phyloP scores from a whole-genome alignment of 2,888 invertebrate genomes.

The Mythimna albipuncta region DNA sequence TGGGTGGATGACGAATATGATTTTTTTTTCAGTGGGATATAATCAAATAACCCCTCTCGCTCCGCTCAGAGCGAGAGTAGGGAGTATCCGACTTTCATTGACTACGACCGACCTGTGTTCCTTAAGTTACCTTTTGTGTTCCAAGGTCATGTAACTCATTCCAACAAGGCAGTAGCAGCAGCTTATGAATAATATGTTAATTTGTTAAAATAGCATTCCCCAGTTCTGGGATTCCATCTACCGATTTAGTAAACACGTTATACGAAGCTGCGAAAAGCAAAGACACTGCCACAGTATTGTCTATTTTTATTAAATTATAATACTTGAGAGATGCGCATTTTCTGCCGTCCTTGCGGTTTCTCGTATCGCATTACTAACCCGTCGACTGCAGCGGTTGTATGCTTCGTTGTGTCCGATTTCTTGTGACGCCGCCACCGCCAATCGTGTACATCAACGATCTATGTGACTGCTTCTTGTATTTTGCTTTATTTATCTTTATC shows the following conservation, averaged over 20 bases:
- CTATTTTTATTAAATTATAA: conserved; percentile 55
- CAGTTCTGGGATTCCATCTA: not conserved
- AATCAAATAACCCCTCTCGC: no score
- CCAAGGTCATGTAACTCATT: no score
- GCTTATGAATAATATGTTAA: not conserved
- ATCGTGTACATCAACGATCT: conserved; percentile 38
- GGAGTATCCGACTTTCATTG: no score
- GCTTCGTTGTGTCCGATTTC: conserved; percentile 67
- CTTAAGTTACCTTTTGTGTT: no score
- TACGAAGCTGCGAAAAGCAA: conserved; percentile 16
- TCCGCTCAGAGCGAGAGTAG: no score
- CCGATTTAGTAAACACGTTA: conserved; percentile 9
- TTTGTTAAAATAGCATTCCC: not conserved
- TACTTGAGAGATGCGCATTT: conserved; percentile 63
- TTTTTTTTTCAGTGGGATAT: no score
- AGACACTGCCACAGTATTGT: conserved; percentile 24
- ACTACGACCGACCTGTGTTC: no score
- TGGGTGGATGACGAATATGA: not conserved
- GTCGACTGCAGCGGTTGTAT: conserved; percentile 64
- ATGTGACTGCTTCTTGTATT: conserved; percentile 38
- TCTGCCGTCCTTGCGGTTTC: conserved; percentile 66
- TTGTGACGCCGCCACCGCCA: conserved; percentile 49
- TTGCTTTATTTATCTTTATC: conserved; percentile 26
- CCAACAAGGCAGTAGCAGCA: no score
- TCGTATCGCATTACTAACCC: conserved; percentile 58